These are phyloP conservation scores for Phylloscopus collybita DNA, from an alignment of 2,797 vertebrate species.

Conservation along the genomic window DNA sequence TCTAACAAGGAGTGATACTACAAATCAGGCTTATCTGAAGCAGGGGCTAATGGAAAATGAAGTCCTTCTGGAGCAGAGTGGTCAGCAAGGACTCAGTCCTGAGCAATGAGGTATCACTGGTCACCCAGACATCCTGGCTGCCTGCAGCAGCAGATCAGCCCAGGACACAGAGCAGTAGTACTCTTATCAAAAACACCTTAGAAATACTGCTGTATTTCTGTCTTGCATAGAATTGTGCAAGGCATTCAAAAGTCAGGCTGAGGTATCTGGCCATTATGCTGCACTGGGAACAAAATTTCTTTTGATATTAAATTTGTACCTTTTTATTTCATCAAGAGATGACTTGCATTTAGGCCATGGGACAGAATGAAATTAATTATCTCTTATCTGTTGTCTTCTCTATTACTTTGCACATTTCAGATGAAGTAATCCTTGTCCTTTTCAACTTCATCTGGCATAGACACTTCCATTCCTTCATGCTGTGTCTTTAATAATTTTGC, in stretches of 20 bases:
- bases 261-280: neutral
- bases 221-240: neutral
- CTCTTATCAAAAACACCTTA: neutral
- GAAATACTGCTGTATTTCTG: neutral
- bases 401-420: conserved; percentile 58
- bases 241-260: neutral
- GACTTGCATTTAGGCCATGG: conserved; percentile 14
- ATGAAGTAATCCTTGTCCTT: conserved; percentile 16
- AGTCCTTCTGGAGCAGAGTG: neutral
- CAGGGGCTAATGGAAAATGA: neutral
- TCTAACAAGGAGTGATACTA: neutral
- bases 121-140: neutral
- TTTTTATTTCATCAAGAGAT: conserved; percentile 57
- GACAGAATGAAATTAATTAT: conserved; percentile 37
- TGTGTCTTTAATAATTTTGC: neutral
- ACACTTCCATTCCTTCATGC: neutral
- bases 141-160: neutral
- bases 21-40: neutral
- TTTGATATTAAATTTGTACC: conserved; percentile 54
- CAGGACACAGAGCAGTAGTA: neutral
- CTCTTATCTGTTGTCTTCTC: conserved; percentile 30
- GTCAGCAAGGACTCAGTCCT: neutral
- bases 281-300: conserved; percentile 4
- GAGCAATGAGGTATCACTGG: neutral
- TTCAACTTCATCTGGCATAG: neutral